Evolutionary conservation across 2,888 invertebrate genomes (phyloP).

Genomic region (Tineola bisselliella): DNA sequence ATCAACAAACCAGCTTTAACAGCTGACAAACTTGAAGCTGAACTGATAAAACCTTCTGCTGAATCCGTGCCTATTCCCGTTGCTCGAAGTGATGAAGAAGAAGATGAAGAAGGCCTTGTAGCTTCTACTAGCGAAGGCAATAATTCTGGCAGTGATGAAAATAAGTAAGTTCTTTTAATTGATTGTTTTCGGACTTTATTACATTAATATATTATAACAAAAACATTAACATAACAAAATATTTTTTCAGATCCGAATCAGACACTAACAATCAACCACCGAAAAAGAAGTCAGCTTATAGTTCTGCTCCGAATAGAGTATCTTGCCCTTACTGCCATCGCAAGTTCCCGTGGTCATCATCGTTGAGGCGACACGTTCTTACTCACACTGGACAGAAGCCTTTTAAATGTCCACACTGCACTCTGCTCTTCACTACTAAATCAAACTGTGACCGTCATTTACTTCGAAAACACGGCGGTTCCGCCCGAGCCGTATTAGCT

Average conservation of each 20-base stretch:
- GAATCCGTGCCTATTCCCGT: slow-evolving; percentile 79
- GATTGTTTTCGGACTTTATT: not conserved
- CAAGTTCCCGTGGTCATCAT: slow-evolving; percentile 97
- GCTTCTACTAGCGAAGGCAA: slow-evolving; percentile 85
- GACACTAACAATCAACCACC: slow-evolving; percentile 66
- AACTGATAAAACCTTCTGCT: slow-evolving; percentile 40
- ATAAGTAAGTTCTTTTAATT: slow-evolving; percentile 61
- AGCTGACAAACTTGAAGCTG: slow-evolving; percentile 51
- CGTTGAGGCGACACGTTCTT: slow-evolving; percentile 90
- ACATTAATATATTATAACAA: not conserved
- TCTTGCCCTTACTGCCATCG: slow-evolving; percentile 93
- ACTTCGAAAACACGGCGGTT: slow-evolving; percentile 79
- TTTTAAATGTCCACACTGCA: slow-evolving; percentile 93
- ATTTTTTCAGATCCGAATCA: slow-evolving; percentile 70
- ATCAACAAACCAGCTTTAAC: slow-evolving; percentile 60
- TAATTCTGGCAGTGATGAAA: slow-evolving; percentile 85
- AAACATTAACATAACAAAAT: not conserved
- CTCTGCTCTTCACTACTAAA: slow-evolving; percentile 94
- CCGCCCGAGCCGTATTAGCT: slow-evolving; percentile 52
- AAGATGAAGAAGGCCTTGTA: slow-evolving; percentile 83
- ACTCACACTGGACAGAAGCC: slow-evolving; percentile 98
- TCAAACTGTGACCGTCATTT: slow-evolving; percentile 97
- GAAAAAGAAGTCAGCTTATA: slow-evolving; percentile 95
- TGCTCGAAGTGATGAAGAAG: slow-evolving; percentile 68
- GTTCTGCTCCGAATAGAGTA: slow-evolving; percentile 92